Conservation (phyloP, 2,113 vertebrate genomes). For the Ardeotis arabs region DNA sequence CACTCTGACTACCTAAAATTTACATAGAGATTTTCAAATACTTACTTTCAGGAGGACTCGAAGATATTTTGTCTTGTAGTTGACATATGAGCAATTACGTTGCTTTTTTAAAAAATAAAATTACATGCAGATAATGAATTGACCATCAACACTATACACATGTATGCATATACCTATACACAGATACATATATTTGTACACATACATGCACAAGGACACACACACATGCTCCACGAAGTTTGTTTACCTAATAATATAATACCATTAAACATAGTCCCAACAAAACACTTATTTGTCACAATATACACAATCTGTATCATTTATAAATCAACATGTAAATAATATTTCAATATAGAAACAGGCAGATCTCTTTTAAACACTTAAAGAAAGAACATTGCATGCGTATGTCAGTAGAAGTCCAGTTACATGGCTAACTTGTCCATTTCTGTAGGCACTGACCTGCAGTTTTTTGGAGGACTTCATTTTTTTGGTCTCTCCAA, state of each 20-base stretch:
- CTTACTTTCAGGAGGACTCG: background rate
- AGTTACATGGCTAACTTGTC: background rate
- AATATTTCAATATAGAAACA: background rate
- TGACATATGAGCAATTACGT: slow-evolving; percentile 47
- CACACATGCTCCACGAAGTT: background rate
- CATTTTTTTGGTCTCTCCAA: background rate
- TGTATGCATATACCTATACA: background rate
- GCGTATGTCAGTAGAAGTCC: background rate
- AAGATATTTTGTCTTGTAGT: slow-evolving; percentile 24
- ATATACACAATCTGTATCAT: background rate
- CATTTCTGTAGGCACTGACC: background rate
- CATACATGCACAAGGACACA: background rate
- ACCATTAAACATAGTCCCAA: background rate
- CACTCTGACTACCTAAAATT: background rate
- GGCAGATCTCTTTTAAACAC: background rate
- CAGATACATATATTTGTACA: background rate
- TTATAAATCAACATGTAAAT: background rate
- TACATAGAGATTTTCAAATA: background rate
- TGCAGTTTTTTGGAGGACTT: background rate
- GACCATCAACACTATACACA: background rate
- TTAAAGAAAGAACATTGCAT: background rate
- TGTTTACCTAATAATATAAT: background rate
- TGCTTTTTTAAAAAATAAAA: slow-evolving; percentile 22
- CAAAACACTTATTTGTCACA: background rate
- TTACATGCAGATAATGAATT: slow-evolving; percentile 7